Conservation (phyloP, 2,888 invertebrate genomes). For the Prosapia bicincta region DNA sequence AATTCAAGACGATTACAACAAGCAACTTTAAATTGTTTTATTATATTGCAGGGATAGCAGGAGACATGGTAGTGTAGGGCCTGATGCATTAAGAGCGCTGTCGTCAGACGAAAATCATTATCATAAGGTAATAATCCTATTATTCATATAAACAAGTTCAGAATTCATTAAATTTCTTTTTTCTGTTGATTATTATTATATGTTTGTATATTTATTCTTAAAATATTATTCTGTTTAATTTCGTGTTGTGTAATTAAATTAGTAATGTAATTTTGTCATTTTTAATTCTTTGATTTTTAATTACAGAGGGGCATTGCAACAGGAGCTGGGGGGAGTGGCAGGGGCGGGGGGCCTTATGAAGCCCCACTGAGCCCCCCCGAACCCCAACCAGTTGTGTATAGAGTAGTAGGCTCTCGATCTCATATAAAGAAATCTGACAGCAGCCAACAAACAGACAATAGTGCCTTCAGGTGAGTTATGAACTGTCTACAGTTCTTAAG, state of each 20-base stretch:
- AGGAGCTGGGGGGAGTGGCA: slow-evolving; percentile 47
- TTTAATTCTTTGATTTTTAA: no score
- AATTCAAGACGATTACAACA: no score
- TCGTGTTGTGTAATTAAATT: no score
- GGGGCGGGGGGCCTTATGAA: slow-evolving; percentile 33
- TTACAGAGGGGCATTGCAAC: slow-evolving; percentile 30
- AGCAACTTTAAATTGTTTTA: not conserved
- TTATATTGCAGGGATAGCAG: slow-evolving; percentile 21
- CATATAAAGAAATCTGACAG: slow-evolving; percentile 50
- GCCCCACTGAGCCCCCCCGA: slow-evolving; percentile 37
- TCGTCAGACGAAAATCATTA: slow-evolving; percentile 28
- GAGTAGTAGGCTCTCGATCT: slow-evolving; percentile 41
- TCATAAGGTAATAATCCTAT: slow-evolving; percentile 25
- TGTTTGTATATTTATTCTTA: no score
- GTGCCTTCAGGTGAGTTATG: slow-evolving; percentile 47
- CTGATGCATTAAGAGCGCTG: slow-evolving; percentile 30
- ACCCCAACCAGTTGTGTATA: slow-evolving; percentile 41
- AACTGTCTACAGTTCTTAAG: no score
- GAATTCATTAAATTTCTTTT: no score
- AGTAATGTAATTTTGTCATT: no score
- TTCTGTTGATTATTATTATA: no score
- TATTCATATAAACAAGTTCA: no score
- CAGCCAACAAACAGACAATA: slow-evolving; percentile 53
- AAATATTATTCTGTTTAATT: no score
- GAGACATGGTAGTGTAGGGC: slow-evolving; percentile 14